phyloP scores from a whole-genome alignment of 1,140 invertebrate species.

The Nasonia giraulti region DNA sequence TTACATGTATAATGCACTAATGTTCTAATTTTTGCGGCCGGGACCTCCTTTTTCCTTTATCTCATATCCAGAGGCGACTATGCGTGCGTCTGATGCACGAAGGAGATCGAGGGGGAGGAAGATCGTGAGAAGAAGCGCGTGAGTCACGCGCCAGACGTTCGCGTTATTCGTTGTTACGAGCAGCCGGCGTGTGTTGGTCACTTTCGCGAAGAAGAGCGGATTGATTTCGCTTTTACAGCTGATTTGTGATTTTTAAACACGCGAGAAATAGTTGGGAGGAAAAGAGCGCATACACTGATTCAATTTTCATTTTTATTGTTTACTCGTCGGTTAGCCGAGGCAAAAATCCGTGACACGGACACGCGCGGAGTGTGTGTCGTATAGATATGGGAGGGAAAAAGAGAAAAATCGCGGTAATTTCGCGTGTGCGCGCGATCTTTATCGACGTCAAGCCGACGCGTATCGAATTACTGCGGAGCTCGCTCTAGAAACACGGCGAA shows the following conservation, averaged over 20 bases:
- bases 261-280: neutral
- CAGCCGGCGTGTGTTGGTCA: neutral
- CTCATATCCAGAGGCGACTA: neutral
- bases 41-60: neutral
- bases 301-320: slow-evolving; percentile 1
- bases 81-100: neutral
- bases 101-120: neutral
- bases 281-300: neutral
- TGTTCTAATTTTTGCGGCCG: slow-evolving; percentile 28
- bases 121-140: neutral
- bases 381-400: neutral
- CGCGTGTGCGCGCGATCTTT: neutral
- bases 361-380: too few relatives aligned
- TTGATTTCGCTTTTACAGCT: too few relatives aligned
- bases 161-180: neutral
- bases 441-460: slow-evolving; percentile 5
- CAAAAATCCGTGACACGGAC: neutral
- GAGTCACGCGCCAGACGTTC: neutral
- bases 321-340: neutral
- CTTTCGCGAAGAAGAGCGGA: too few relatives aligned
- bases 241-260: too few relatives aligned
- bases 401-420: neutral
- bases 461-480: neutral
- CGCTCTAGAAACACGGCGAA: too few relatives aligned
- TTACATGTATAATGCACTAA: neutral